Evolutionary conservation across 2,888 invertebrate species (phyloP), one percentile per base, ranked within the genome.

Genomic region (Galeopsomyia nigrocyanea): DNA sequence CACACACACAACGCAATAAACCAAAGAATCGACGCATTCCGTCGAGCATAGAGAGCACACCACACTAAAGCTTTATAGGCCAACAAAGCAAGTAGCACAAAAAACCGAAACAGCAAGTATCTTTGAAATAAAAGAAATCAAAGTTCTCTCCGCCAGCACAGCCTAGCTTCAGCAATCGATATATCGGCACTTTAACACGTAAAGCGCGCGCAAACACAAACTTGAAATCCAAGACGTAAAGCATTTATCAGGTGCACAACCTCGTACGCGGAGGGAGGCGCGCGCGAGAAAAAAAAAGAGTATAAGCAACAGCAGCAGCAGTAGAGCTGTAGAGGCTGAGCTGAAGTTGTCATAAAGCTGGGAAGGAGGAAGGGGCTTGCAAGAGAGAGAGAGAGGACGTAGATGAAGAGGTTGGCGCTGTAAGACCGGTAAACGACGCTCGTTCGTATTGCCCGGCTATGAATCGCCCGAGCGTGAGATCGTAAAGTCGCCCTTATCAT

Each of bases 381-480:
- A 56, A 51, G 55, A 31, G 61, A 13, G 26, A 22, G 60, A 58
- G 50, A 39, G 66, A 68, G 75, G 71, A 73, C 73, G 63, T 75
- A 39, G 39, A 39, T 39, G 39, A 39, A 39, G 39, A 39, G 39
- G 39, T 39, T 39, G 39, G 76, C 76, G 77, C 77, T 76, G 79
- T 79, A 81, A 80, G 80, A 81, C 79, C 80, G 78, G 80, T 81
- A 80, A 82, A 82, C 83, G 81, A 79, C 80, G 81, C 73, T 77
- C 78, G 81, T 80, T 82, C 80, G 80, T 83, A 83, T 84, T 81
- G 83, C 77, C 78, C 73, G 79, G 82, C 82, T 82, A 83, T 84
- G 85, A 84, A 84, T 84, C 84, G 83, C 81, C 82, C 80, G 80
- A 84, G 84, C 84, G 84, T 83, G 83, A 83, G 85, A 85, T 85